Base-by-base conservation (phyloP, 2,888 invertebrate genomes). In the Hipparchia semele region DNA sequence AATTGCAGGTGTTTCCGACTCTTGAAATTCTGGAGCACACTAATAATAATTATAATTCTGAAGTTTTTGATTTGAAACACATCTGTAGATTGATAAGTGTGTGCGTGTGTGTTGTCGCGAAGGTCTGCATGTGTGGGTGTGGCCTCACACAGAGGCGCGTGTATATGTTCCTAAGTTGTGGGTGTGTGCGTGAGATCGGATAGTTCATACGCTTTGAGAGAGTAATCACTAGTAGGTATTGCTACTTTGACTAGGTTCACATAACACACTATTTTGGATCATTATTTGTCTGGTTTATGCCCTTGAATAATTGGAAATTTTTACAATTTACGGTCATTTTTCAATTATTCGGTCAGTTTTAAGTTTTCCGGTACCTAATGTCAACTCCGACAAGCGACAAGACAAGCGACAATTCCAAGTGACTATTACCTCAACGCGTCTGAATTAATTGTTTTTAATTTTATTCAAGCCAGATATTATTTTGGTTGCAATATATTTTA, bases 401-500 rank as follows among this genome's bases (percentile, higher is more conserved):
- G 39, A 2, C 39, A 6, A 9, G 12, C n/a, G 39, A 62, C 39
- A n/a, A n/a, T 3, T 23, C 4, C 4, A 13, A 53, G 33, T 33
- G 65, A 53, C 1, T 65, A 33, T 65, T 65, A n/a, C 10, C 65
- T 33, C 12, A 65, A 33, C 2, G 53, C 65, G 53, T 33, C 7
- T 64, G 64, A 64, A 51, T 51, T 65, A 65, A 53, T 49, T 83
- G 83, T 83, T 83, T 82, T 82, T 83, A 83, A 90, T 90, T 79
- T 90, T 90, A 90, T 90, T 90, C 73, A 86, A 87, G 84, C 80
- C 83, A 85, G 84, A 88, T 87, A 86, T 84, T 84, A 85, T 80
- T 82, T 83, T 78, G 83, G 83, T 87, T 86, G 86, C 87, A 80
- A 83, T 84, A 80, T 78, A 67, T 68, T 56, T 67, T 46, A 67